Conservation (phyloP, 1,140 invertebrate genomes). For the Brachystomella parvula region DNA sequence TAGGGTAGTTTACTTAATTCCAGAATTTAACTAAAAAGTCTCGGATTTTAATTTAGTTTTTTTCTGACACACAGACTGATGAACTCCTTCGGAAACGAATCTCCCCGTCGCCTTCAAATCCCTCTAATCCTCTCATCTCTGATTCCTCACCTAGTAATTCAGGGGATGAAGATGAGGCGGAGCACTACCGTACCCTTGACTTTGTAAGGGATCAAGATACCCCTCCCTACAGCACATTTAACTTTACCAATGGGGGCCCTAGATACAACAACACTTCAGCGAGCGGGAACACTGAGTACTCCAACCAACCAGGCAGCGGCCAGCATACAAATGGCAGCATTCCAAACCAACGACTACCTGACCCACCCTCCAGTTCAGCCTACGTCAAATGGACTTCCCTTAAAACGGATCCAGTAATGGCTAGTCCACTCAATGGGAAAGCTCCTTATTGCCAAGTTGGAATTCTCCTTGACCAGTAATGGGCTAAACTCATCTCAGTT, state of each 20-base stretch:
- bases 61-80: slow-evolving; percentile 1
- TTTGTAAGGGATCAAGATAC: neutral
- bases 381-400: slow-evolving; percentile 3
- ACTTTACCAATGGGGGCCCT: neutral
- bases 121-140: neutral
- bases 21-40: neutral
- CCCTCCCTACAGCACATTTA: neutral
- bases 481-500: neutral
- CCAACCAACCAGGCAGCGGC: neutral
- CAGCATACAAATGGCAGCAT: neutral
- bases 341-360: neutral
- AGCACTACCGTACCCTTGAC: neutral
- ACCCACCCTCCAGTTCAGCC: neutral
- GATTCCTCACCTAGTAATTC: neutral
- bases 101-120: neutral
- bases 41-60: neutral
- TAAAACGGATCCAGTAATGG: neutral
- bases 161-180: neutral
- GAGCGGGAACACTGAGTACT: neutral
- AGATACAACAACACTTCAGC: neutral
- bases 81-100: neutral
- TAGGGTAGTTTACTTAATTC: neutral
- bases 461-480: slow-evolving; percentile 2
- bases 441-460: slow-evolving; percentile 2
- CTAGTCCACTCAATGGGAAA: neutral